Evolutionary conservation across 2,888 invertebrate species (phyloP).

Genomic region (Drosophila longiperda): DNA sequence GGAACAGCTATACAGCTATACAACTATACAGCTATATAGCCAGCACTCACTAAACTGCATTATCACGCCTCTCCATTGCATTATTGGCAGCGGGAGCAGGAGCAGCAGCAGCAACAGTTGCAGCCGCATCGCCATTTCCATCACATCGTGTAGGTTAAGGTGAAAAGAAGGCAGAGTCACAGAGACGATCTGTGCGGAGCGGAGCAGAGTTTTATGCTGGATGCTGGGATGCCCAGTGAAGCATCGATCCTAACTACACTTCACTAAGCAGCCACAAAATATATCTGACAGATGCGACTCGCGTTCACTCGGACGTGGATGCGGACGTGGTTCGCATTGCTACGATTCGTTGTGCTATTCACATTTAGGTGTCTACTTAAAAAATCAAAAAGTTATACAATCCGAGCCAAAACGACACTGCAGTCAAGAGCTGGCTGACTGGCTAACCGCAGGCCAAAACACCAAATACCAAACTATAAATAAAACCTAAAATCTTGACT

Average conservation of each 20-base stretch:
- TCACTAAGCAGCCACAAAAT: conserved; percentile 77
- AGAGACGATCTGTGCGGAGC: conserved; percentile 11
- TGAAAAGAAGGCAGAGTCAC: conserved; percentile 66
- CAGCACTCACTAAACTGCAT: conserved; percentile 79
- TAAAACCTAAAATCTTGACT: not conserved
- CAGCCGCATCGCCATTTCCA: conserved; percentile 58
- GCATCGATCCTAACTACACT: conserved; percentile 78
- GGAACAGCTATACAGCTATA: not conserved
- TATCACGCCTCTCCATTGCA: conserved; percentile 80
- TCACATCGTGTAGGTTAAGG: conserved; percentile 68
- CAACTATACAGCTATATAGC: conserved; percentile 22
- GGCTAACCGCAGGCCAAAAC: conserved; percentile 68
- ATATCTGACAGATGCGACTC: conserved; percentile 80
- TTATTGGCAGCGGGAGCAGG: conserved; percentile 70
- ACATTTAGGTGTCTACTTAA: conserved; percentile 81
- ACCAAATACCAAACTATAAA: conserved; percentile 28
- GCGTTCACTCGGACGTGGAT: conserved; percentile 55
- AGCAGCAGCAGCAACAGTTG: conserved; percentile 50
- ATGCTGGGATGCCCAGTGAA: conserved; percentile 40
- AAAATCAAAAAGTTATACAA: conserved; percentile 79
- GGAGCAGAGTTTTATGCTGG: not conserved
- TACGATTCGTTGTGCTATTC: conserved; percentile 79
- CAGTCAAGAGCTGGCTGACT: conserved; percentile 35
- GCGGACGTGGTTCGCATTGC: conserved; percentile 62
- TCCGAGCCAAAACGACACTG: conserved; percentile 63